Evolutionary conservation across 2,113 vertebrate genomes (phyloP).

Genomic region (Poecile atricapillus): DNA sequence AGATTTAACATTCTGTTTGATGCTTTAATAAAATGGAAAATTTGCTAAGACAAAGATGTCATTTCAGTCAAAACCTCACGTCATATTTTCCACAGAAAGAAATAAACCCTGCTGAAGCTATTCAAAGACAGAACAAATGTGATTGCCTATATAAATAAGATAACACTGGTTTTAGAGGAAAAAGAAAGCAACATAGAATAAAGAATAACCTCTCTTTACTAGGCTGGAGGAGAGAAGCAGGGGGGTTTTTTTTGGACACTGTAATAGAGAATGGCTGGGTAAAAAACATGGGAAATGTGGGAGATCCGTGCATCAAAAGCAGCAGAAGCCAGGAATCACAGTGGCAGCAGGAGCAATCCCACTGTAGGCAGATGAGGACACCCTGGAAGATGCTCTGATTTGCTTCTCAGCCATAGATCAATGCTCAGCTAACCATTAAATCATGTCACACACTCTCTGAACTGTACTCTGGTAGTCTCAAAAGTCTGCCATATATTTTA

Average conservation of each 20-base stretch:
- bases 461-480: background rate
- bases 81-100: background rate
- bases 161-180: background rate
- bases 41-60: background rate
- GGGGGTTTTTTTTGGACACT: accelerated
- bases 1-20: background rate
- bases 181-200: background rate
- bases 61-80: background rate
- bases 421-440: background rate
- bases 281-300: background rate
- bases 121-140: background rate
- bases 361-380: background rate
- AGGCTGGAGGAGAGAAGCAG: background rate
- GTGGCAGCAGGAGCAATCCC: background rate
- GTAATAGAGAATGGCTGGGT: background rate
- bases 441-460: background rate
- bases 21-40: background rate
- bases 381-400: background rate
- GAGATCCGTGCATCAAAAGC: background rate
- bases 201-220: background rate
- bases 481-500: background rate
- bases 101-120: background rate
- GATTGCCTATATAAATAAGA: background rate
- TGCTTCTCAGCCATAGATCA: background rate
- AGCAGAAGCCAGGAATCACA: background rate